Conservation (phyloP, 2,888 invertebrate species). For the Encarsia formosa region DNA sequence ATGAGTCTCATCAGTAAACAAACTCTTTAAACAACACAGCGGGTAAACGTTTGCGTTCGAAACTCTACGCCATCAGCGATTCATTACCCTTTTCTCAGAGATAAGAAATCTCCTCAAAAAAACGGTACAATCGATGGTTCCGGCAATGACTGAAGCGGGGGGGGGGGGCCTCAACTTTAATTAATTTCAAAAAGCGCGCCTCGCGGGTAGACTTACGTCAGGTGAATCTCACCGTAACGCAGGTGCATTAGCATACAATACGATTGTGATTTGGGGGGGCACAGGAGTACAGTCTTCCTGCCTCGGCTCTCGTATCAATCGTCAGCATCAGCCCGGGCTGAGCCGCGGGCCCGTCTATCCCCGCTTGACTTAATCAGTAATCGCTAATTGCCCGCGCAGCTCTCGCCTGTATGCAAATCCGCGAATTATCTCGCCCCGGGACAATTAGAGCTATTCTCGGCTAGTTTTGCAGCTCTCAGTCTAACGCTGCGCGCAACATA, state of each 20-base stretch:
- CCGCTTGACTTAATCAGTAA: constrained; percentile 52
- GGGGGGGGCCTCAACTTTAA: too few relatives aligned
- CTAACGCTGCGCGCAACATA: neutral
- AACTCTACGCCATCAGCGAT: too few relatives aligned
- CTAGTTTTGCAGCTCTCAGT: neutral
- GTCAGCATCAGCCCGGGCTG: constrained; percentile 26
- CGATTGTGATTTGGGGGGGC: constrained; percentile 36
- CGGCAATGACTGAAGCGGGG: too few relatives aligned
- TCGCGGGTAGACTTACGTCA: constrained; percentile 30
- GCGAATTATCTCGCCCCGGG: constrained; percentile 34
- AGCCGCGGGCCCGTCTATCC: too few relatives aligned
- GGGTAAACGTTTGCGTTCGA: too few relatives aligned
- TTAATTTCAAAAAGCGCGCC: constrained; percentile 12
- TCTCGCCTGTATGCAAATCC: constrained; percentile 46
- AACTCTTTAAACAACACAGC: too few relatives aligned
- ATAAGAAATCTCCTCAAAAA: too few relatives aligned
- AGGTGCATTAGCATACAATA: constrained; percentile 37
- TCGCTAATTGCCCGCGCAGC: constrained; percentile 51
- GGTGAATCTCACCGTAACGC: constrained; percentile 33
- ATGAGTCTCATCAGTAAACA: too few relatives aligned
- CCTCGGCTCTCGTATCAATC: constrained; percentile 31
- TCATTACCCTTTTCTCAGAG: too few relatives aligned
- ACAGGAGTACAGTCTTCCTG: constrained; percentile 27
- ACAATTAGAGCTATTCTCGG: constrained; percentile 44
- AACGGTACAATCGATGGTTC: too few relatives aligned